phyloP scores from a whole-genome alignment of 2,113 vertebrate genomes.

The Origma solitaria region DNA sequence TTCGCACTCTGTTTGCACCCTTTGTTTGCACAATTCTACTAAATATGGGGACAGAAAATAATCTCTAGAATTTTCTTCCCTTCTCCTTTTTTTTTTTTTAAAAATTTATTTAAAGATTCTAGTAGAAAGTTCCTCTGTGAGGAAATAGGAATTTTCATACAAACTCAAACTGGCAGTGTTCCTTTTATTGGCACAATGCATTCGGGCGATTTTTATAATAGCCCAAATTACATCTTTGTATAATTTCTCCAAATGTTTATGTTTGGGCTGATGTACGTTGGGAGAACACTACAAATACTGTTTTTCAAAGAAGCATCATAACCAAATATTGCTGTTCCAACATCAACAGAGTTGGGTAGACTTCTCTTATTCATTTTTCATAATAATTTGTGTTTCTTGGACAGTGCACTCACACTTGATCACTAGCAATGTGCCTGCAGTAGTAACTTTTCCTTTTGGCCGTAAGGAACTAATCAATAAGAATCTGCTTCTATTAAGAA shows the following conservation, averaged over 20 bases:
- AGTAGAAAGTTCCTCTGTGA: background rate
- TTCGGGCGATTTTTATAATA: background rate
- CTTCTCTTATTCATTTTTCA: slow-evolving; percentile 53
- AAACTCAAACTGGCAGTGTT: background rate
- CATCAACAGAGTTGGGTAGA: slow-evolving; percentile 46
- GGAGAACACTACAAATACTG: slow-evolving; percentile 7
- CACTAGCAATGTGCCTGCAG: slow-evolving; percentile 15
- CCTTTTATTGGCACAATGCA: background rate
- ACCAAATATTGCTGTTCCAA: slow-evolving; percentile 43
- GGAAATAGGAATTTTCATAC: background rate
- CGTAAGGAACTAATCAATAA: slow-evolving; percentile 41
- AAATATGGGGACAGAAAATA: background rate
- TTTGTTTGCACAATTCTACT: background rate
- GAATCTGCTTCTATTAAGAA: background rate
- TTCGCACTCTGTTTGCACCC: background rate
- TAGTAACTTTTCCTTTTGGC: slow-evolving; percentile 37
- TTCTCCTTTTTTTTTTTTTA: background rate
- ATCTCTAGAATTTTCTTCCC: background rate
- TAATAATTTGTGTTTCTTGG: slow-evolving; percentile 62
- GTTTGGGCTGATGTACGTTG: background rate
- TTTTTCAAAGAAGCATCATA: slow-evolving; percentile 46
- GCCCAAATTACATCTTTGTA: background rate
- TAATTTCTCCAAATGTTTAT: slow-evolving; percentile 35
- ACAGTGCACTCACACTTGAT: background rate
- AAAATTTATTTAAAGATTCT: background rate